Percentiles rank a stretch among this genome's conserved stretches.
Conservation (phyloP, 2,888 invertebrate genomes). For the Melinaea menophilus region DNA sequence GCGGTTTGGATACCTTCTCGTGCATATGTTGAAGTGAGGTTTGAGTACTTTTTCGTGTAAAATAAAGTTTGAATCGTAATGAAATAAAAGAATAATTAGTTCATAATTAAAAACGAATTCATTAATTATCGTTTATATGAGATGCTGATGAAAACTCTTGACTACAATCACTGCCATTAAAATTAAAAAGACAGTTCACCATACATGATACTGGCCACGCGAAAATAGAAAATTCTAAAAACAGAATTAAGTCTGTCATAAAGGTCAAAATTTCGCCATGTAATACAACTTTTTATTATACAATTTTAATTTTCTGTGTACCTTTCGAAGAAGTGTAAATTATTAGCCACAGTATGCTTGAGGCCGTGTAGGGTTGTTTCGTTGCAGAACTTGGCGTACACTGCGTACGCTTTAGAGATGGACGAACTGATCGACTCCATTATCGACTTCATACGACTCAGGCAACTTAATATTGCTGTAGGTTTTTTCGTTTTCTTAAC, state of each 20-base stretch:
- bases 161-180: background rate
- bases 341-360: constrained; percentile 64
- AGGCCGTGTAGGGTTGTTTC: constrained; percentile 69
- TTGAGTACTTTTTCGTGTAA: too few species aligned
- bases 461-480: constrained; percentile 59
- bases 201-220: background rate
- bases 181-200: constrained; percentile 1
- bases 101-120: too few species aligned
- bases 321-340: constrained; percentile 66
- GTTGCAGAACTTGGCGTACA: constrained; percentile 60
- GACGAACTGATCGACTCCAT: constrained; percentile 43
- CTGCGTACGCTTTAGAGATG: constrained; percentile 41
- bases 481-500: constrained; percentile 30
- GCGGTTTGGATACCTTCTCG: too few species aligned
- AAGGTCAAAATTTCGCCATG: constrained; percentile 12
- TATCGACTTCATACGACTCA: constrained; percentile 50
- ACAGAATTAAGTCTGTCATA: constrained; percentile 12
- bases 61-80: too few species aligned
- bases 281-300: constrained; percentile 4
- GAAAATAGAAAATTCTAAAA: constrained; percentile 20
- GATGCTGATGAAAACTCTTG: too few species aligned
- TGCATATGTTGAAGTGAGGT: too few species aligned
- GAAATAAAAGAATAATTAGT: too few species aligned
- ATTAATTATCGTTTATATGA: too few species aligned
- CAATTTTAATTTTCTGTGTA: constrained; percentile 31